Percentiles rank a stretch among this genome's conserved stretches.
Evolutionary conservation across 2,797 vertebrate genomes (phyloP).

Genomic region (Setipinna tenuifilis): DNA sequence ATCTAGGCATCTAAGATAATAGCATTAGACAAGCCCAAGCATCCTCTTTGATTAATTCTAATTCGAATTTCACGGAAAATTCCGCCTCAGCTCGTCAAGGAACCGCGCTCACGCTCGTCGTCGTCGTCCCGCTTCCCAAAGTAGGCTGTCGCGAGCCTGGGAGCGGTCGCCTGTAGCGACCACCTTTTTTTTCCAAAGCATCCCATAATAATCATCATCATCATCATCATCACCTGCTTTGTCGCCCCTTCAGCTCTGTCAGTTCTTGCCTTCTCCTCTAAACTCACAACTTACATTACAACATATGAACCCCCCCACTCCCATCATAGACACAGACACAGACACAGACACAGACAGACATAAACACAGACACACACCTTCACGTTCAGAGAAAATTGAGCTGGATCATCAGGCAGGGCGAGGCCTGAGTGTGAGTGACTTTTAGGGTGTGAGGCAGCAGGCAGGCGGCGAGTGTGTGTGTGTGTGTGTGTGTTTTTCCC

Average conservation of each 20-base stretch:
- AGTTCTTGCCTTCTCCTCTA: background rate
- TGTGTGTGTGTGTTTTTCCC: constrained; percentile 53
- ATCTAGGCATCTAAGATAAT: background rate
- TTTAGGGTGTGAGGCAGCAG: background rate
- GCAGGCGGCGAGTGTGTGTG: constrained; percentile 34
- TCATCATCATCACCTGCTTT: background rate
- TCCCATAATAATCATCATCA: background rate
- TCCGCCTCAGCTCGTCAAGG: background rate
- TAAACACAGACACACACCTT: too few species aligned
- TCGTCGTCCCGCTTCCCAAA: background rate
- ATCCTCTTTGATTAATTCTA: background rate
- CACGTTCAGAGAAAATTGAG: background rate
- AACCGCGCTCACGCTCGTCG: background rate
- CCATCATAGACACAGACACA: background rate
- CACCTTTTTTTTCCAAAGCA: too few species aligned
- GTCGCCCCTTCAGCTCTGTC: background rate
- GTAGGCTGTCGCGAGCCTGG: background rate
- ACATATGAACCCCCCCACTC: background rate
- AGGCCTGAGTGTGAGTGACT: background rate
- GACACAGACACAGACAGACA: too few species aligned
- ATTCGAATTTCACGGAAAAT: background rate
- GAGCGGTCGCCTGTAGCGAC: background rate
- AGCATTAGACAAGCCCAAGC: background rate
- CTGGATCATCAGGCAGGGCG: background rate
- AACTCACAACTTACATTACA: background rate